These are phyloP conservation scores for Astur gentilis DNA, from an alignment of 2,113 vertebrate species.

Conservation along the genomic window DNA sequence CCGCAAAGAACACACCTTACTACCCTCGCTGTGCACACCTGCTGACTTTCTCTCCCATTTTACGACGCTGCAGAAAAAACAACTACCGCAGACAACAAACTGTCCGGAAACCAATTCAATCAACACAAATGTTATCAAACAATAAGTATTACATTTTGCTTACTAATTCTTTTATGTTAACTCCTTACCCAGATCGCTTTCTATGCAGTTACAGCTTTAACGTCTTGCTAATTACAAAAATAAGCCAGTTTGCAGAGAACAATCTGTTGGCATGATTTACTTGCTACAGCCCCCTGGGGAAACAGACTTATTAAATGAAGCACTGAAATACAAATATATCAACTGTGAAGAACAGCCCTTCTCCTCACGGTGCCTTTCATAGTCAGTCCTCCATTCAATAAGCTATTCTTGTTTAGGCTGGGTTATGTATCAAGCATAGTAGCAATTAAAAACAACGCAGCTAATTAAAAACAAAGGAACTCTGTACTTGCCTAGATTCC, in stretches of 20 bases:
- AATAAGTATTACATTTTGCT: conserved; percentile 32
- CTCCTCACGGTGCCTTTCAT: conserved; percentile 50
- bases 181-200: conserved; percentile 18
- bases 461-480: conserved; percentile 52
- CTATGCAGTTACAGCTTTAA: conserved; percentile 45
- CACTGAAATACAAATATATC: conserved; percentile 65
- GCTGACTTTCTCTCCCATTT: neutral
- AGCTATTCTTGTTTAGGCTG: conserved; percentile 59
- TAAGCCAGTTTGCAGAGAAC: conserved; percentile 55
- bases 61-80: fast-evolving
- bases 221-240: conserved; percentile 59
- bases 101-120: neutral
- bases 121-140: conserved; percentile 25
- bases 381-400: conserved; percentile 47
- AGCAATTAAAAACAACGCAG: conserved; percentile 59
- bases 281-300: conserved; percentile 43
- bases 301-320: conserved; percentile 64
- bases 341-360: conserved; percentile 57
- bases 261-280: conserved; percentile 66
- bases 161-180: conserved; percentile 24
- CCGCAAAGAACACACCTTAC: neutral
- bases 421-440: conserved; percentile 59
- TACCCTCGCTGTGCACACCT: neutral
- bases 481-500: conserved; percentile 24
- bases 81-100: neutral